Evolutionary conservation across 2,888 invertebrate genomes (phyloP).

Genomic region (Nineta flava): DNA sequence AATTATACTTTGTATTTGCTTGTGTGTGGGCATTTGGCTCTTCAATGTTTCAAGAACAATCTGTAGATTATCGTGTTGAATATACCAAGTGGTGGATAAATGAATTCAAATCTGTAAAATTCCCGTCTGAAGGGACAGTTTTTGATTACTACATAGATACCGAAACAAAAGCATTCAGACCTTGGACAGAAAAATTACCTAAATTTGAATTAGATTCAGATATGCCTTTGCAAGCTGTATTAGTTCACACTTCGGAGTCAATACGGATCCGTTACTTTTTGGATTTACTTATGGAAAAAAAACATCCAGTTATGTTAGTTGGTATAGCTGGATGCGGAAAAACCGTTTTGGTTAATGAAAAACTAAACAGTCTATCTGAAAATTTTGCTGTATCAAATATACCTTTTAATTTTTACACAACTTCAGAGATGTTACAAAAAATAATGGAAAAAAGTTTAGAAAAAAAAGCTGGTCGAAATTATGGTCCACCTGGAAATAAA

Average conservation of each 20-base stretch:
- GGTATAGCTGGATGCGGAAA: slow-evolving; percentile 90
- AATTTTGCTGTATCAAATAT: slow-evolving; percentile 81
- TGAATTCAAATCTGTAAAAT: slow-evolving; percentile 89
- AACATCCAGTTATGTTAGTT: slow-evolving; percentile 87
- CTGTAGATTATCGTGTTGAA: slow-evolving; percentile 57
- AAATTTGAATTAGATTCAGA: slow-evolving; percentile 87
- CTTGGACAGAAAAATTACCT: slow-evolving; percentile 79
- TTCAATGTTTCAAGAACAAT: slow-evolving; percentile 86
- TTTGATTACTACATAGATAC: slow-evolving; percentile 89
- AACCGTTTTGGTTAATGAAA: slow-evolving; percentile 65
- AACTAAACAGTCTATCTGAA: slow-evolving; percentile 56
- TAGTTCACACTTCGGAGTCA: slow-evolving; percentile 89
- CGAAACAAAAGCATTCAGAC: slow-evolving; percentile 76
- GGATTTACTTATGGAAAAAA: slow-evolving; percentile 74
- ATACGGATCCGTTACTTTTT: slow-evolving; percentile 78
- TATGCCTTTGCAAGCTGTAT: slow-evolving; percentile 76
- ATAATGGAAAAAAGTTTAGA: slow-evolving; percentile 88
- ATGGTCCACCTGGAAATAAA: slow-evolving; percentile 89
- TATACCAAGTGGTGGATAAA: slow-evolving; percentile 97
- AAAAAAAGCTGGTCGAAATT: slow-evolving; percentile 86
- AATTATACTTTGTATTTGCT: slow-evolving; percentile 90
- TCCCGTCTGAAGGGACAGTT: slow-evolving; percentile 80
- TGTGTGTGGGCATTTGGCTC: slow-evolving; percentile 96
- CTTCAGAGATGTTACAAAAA: slow-evolving; percentile 85
- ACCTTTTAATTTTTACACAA: slow-evolving; percentile 92